Conservation (phyloP, 2,888 invertebrate species). For the Tetranychus truncatus region DNA sequence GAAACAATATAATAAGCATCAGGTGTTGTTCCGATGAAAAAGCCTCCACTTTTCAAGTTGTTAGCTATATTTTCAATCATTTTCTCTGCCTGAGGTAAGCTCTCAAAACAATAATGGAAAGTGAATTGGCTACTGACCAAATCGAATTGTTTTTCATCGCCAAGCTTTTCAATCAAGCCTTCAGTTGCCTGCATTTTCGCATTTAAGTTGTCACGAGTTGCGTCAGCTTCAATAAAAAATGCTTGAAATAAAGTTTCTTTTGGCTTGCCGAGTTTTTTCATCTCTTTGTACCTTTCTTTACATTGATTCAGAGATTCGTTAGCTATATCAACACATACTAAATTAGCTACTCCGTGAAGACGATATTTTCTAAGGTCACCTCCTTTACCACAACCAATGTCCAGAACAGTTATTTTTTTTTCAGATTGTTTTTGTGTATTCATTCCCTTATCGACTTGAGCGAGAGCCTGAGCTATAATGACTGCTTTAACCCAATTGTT, state of each 20-base stretch:
- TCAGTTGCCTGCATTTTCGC: conserved; percentile 53
- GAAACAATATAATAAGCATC: conserved; percentile 72
- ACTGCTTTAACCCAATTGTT: conserved; percentile 98
- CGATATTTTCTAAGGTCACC: conserved; percentile 90
- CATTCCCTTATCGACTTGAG: conserved; percentile 5
- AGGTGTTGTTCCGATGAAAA: conserved; percentile 89
- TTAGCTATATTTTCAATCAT: conserved; percentile 85
- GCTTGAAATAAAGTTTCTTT: conserved; percentile 45
- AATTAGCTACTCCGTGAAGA: conserved; percentile 54
- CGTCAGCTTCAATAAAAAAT: conserved; percentile 79
- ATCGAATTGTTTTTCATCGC: conserved; percentile 44
- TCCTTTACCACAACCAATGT: conserved; percentile 95
- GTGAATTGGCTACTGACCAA: conserved; percentile 94
- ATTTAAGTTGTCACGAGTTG: conserved; percentile 45
- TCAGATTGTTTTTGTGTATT: neutral
- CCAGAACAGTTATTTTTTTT: conserved; percentile 44
- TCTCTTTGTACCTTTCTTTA: conserved; percentile 56
- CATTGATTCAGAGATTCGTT: conserved; percentile 79
- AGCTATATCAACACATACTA: conserved; percentile 81
- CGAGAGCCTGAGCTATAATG: conserved; percentile 52
- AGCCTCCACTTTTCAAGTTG: conserved; percentile 69
- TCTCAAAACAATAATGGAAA: conserved; percentile 89
- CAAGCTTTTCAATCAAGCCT: conserved; percentile 31
- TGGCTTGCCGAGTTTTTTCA: conserved; percentile 33
- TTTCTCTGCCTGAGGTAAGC: conserved; percentile 63